Evolutionary conservation across 2,113 vertebrate genomes (phyloP).

Genomic region (Pangasianodon gigas): DNA sequence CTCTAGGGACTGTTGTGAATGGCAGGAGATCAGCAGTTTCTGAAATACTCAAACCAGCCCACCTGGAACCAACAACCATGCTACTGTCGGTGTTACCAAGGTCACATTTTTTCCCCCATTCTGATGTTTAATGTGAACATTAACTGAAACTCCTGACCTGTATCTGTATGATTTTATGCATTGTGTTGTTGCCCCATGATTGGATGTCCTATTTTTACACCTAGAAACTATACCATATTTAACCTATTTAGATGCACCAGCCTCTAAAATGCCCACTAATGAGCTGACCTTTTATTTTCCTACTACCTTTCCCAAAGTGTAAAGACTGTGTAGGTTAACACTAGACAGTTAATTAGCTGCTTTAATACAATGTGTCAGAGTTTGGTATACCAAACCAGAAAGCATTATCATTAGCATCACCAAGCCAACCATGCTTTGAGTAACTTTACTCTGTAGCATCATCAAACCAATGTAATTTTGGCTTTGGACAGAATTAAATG

Average conservation of each 20-base stretch:
- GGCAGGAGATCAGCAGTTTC: neutral
- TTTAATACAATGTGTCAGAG: neutral
- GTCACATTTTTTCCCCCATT: neutral
- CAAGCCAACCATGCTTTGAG: neutral
- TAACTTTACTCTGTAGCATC: neutral
- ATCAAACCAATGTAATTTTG: neutral
- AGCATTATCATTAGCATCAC: neutral
- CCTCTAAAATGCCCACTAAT: neutral
- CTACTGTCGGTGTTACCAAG: neutral
- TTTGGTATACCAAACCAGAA: neutral
- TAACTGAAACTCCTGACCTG: neutral
- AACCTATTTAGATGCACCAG: neutral
- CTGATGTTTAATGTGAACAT: neutral
- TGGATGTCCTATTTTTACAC: neutral
- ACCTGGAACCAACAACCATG: neutral
- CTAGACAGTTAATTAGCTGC: neutral
- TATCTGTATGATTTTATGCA: neutral
- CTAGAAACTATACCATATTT: neutral
- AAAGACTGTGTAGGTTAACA: neutral
- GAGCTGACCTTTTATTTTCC: slow-evolving; percentile 1
- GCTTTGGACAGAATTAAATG: neutral
- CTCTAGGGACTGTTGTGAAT: neutral
- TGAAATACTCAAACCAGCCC: neutral
- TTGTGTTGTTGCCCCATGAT: neutral
- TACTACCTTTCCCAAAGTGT: neutral